Conservation (phyloP, 2,113 vertebrate species). For the Tragulus kanchil region DNA sequence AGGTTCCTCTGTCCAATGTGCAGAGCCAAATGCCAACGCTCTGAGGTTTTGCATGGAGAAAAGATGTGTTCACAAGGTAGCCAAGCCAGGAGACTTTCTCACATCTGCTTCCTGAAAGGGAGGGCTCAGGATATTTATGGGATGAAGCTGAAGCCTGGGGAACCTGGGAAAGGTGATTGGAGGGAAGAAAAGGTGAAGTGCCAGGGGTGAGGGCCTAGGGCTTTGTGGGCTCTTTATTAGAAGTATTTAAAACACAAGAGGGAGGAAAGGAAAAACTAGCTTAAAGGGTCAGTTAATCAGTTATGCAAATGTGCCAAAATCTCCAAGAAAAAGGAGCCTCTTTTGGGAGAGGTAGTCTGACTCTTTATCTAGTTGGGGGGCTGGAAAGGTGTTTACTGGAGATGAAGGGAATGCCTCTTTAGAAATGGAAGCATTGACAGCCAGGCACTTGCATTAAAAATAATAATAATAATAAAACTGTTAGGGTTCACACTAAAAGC, state of each 20-base stretch:
- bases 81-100: not conserved
- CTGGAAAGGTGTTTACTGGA: not conserved
- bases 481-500: not conserved
- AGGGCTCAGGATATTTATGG: not conserved
- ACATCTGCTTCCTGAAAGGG: not conserved
- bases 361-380: not conserved
- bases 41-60: not conserved
- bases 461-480: not conserved
- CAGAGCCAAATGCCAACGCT: not conserved
- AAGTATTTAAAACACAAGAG: not conserved
- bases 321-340: not conserved
- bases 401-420: not conserved
- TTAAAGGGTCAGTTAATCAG: not conserved
- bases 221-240: not conserved
- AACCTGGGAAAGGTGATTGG: not conserved
- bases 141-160: not conserved
- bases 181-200: not conserved
- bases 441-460: not conserved
- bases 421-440: not conserved
- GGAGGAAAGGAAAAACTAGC: not conserved
- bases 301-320: not conserved
- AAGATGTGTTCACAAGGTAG: not conserved
- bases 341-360: not conserved
- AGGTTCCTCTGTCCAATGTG: not conserved
- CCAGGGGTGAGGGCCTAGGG: not conserved